Percentiles rank a stretch among this genome's conserved stretches.
phyloP scores from a whole-genome alignment of 2,113 vertebrate species.

The Entomyzon cyanotis region DNA sequence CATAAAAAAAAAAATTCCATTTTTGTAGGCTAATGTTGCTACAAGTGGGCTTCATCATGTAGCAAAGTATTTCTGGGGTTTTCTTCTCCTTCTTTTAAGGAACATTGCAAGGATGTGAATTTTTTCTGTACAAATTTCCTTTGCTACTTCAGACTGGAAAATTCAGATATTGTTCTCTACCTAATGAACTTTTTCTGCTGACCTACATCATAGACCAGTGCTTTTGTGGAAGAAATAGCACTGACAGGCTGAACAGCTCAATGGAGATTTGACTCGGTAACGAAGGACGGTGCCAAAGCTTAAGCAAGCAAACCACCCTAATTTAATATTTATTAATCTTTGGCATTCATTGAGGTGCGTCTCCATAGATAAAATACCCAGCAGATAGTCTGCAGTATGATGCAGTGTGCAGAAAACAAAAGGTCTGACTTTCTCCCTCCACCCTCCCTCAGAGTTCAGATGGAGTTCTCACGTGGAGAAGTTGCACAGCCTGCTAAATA shows the following conservation, averaged over 20 bases:
- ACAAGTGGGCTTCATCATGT: background rate
- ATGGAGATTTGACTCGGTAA: background rate
- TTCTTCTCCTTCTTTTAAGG: background rate
- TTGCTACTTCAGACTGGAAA: background rate
- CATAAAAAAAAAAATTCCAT: background rate
- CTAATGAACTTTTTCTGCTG: background rate
- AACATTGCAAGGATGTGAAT: background rate
- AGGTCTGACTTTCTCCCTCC: background rate
- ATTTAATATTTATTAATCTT: conserved; percentile 31
- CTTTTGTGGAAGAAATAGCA: background rate
- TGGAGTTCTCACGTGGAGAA: background rate
- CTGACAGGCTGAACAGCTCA: background rate
- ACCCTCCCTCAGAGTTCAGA: background rate
- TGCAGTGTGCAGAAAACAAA: background rate
- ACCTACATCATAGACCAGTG: background rate
- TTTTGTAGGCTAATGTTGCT: background rate
- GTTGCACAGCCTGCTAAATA: background rate
- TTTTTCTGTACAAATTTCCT: background rate
- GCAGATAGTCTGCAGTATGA: background rate
- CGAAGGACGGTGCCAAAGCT: background rate
- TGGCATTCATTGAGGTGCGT: background rate
- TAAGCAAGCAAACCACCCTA: conserved; percentile 9
- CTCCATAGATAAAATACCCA: background rate
- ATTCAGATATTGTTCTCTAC: background rate
- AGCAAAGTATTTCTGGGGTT: background rate